phyloP scores from a whole-genome alignment of 1,140 invertebrate species.

The Magallana ariakensis region DNA sequence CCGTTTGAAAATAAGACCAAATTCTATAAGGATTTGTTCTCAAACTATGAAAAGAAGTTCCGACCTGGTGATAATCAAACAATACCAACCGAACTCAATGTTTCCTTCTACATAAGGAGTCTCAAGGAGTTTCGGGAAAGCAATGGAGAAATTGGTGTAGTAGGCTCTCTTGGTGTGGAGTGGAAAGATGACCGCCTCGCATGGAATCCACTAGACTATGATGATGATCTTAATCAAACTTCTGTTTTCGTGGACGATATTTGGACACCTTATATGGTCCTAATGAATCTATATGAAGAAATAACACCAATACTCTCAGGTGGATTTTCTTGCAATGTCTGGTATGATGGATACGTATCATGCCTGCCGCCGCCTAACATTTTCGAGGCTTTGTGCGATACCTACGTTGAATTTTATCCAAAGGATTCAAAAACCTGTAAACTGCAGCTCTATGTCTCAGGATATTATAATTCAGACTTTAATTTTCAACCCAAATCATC shows the following conservation, averaged over 20 bases:
- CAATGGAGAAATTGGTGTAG: background rate
- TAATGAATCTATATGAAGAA: constrained; percentile 11
- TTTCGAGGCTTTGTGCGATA: constrained; percentile 88
- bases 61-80: background rate
- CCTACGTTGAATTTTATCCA: constrained; percentile 88
- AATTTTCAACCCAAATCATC: constrained; percentile 80
- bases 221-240: background rate
- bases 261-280: constrained; percentile 24
- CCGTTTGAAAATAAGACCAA: constrained; percentile 1
- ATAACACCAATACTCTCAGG: background rate
- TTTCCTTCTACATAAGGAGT: background rate
- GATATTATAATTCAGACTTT: too few relatives aligned
- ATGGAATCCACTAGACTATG: background rate
- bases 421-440: constrained; percentile 86
- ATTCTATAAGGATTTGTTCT: background rate
- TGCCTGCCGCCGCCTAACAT: constrained; percentile 46
- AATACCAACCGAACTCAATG: background rate
- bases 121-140: constrained; percentile 25
- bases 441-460: constrained; percentile 75
- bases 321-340: background rate
- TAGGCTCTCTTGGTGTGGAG: background rate
- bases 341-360: constrained; percentile 19
- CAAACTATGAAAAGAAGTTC: background rate
- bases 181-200: constrained; percentile 34
- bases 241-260: background rate